Evolutionary conservation across 1,140 invertebrate genomes (phyloP).

Genomic region (Spodoptera litura): DNA sequence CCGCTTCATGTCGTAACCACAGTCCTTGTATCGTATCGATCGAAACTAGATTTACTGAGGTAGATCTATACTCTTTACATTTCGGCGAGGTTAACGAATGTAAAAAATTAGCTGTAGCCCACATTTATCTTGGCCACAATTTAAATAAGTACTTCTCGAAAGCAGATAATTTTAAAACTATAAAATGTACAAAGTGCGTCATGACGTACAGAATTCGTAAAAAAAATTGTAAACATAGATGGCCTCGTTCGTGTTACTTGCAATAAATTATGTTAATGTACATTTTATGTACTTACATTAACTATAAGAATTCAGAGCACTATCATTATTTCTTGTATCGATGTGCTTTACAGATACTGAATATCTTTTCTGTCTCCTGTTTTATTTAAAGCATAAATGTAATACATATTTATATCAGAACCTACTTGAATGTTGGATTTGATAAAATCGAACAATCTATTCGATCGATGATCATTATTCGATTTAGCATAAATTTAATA

Average conservation of each 20-base stretch:
- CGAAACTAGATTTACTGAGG: conserved; percentile 29
- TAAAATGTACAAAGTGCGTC: neutral
- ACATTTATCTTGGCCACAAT: no score
- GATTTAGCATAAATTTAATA: no score
- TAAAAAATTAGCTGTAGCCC: no score
- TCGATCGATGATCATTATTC: no score
- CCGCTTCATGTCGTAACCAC: conserved; percentile 8
- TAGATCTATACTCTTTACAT: neutral
- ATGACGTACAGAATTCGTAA: neutral
- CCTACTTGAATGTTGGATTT: no score
- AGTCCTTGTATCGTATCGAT: conserved; percentile 27
- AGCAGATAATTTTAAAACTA: neutral
- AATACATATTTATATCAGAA: no score
- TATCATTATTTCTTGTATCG: no score
- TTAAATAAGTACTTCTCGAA: no score
- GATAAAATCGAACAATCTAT: no score
- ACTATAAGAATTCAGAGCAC: neutral
- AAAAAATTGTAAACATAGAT: neutral
- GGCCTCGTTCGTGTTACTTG: neutral
- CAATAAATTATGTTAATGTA: neutral
- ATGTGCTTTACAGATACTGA: no score
- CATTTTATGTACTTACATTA: neutral
- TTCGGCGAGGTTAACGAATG: neutral
- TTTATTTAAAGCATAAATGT: no score
- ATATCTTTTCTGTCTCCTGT: no score